Base-by-base conservation (phyloP, 1,140 invertebrate species). In the Andricus grossulariae region DNA sequence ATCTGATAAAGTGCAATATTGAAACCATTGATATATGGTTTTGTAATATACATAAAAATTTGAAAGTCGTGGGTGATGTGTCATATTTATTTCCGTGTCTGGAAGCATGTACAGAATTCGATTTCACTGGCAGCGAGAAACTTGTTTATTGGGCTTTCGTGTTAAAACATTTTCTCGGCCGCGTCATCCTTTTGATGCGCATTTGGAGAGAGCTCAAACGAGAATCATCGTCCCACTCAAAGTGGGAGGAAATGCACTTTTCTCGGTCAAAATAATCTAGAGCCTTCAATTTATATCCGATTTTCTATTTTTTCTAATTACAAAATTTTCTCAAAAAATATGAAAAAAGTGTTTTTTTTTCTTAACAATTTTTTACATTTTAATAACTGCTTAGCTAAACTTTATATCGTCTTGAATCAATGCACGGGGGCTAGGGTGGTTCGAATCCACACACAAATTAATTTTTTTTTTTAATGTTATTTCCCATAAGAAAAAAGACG, bases 31-130 rank as follows among this genome's bases (percentile, higher is more conserved):
- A 32, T 32, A 2, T 5, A 32, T 60, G 25, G 16, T 16, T 39
- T 32, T 66, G 15, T 19, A 39, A 39, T 66, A 8, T 16, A 21
- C 32, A 45, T 57, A 39, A 39, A 39, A 66, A n/a, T 66, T 39
- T 66, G 60, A 66, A 66, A 66, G 60, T 45, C 39, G 60, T 66
- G 60, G 60, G 60, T 32, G 25, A n/a, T 39, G 60, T 66, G 60
- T 66, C 60, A 66, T 66, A 66, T 32, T 66, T 66, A 66, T 66
- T 66, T 66, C 39, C n/a, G 60, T 66, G 39, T 66, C 21, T 66
- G 60, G 39, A 45, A 66, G 60, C 60, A n/a, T 32, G 57, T 32
- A 66, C 25, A 66, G 21, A 66, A 32, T 11, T 66, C 25, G 60
- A 66, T 66, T 66, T 66, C 60, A 66, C 60, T 66, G 60, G 60